phyloP scores from a whole-genome alignment of 2,797 vertebrate genomes.

The Zalophus californianus region DNA sequence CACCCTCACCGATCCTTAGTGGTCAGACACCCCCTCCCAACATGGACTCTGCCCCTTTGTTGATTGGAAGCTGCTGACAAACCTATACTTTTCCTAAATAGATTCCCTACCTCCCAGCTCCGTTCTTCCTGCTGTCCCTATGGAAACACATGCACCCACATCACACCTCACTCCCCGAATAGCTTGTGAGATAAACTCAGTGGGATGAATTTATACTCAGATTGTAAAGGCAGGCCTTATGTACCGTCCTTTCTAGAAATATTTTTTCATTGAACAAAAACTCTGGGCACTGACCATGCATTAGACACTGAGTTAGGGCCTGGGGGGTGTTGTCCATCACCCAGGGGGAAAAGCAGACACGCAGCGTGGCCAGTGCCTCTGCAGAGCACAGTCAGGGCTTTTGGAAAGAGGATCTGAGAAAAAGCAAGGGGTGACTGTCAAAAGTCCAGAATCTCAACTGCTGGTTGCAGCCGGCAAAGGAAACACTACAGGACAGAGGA shows the following conservation, averaged over 20 bases:
- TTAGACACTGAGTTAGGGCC: not conserved
- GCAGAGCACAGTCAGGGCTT: not conserved
- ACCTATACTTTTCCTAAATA: not conserved
- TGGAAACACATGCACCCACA: not conserved
- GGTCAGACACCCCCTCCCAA: not conserved
- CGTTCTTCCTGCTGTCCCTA: not conserved
- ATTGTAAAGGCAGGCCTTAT: not conserved
- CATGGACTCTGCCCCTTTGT: not conserved
- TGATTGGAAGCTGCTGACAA: not conserved
- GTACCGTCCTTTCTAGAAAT: not conserved
- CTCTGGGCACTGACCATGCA: not conserved
- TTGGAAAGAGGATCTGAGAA: not conserved
- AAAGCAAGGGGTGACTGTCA: not conserved
- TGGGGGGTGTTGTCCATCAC: not conserved
- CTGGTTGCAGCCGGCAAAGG: not conserved
- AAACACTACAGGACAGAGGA: not conserved
- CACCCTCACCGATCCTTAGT: not conserved
- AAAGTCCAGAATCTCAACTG: not conserved
- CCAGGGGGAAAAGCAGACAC: not conserved
- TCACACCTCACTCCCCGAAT: not conserved
- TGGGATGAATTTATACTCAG: not conserved
- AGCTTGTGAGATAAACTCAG: constrained; percentile 2
- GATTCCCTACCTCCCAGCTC: not conserved
- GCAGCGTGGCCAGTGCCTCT: fast-evolving
- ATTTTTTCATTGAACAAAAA: constrained; percentile 5